Percentiles rank a stretch among this genome's conserved stretches.
Evolutionary conservation across 2,113 vertebrate genomes (phyloP).

Genomic region (Ginglymostoma cirratum): DNA sequence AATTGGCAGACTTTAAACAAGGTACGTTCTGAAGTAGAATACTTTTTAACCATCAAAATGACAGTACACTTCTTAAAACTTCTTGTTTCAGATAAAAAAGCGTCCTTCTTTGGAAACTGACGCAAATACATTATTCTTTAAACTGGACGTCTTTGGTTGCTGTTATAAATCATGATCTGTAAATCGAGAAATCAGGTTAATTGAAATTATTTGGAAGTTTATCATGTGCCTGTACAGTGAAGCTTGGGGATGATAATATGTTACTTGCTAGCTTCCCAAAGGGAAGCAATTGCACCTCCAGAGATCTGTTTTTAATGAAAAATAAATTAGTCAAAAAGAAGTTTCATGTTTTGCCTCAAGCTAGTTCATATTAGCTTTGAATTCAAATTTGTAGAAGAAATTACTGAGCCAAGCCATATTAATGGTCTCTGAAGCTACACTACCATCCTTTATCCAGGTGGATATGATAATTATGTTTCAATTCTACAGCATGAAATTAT

Average conservation of each 20-base stretch:
- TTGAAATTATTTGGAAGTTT: conserved; percentile 37
- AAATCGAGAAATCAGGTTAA: conserved; percentile 34
- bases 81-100: neutral
- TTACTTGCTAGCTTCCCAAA: conserved; percentile 30
- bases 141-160: conserved; percentile 11
- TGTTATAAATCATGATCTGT: conserved; percentile 37
- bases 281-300: conserved; percentile 22
- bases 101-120: neutral
- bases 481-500: conserved; percentile 71
- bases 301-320: conserved; percentile 37
- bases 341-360: conserved; percentile 63
- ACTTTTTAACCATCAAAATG: neutral
- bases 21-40: neutral
- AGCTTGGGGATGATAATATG: conserved; percentile 22
- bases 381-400: conserved; percentile 69
- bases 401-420: conserved; percentile 73
- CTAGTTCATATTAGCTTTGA: conserved; percentile 68
- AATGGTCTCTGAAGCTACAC: conserved; percentile 67
- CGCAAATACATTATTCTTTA: too few relatives aligned
- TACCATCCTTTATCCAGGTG: conserved; percentile 62
- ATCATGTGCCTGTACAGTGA: conserved; percentile 10
- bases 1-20: neutral
- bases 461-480: conserved; percentile 72
- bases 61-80: neutral
- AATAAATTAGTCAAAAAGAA: conserved; percentile 38